These are phyloP conservation scores for Drosophila athabasca DNA, from an alignment of 1,140 invertebrate genomes.

Conservation along the genomic window DNA sequence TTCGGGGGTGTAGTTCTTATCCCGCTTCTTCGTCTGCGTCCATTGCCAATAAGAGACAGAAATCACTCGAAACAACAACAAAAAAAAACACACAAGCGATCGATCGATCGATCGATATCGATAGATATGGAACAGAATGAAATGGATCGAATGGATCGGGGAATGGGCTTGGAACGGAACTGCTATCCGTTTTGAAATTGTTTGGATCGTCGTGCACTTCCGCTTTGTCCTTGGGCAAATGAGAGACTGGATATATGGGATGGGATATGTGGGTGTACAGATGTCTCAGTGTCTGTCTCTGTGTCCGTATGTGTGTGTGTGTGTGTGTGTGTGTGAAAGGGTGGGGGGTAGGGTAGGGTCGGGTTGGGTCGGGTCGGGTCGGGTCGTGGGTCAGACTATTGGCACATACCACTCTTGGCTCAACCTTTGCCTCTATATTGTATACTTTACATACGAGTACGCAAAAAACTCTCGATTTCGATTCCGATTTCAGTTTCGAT, in stretches of 20 bases:
- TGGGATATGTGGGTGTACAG: slow-evolving; percentile 7
- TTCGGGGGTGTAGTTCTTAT: too few relatives aligned
- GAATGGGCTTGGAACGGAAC: too few relatives aligned
- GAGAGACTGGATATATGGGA: background rate
- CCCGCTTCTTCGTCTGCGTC: slow-evolving; percentile 33
- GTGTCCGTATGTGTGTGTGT: background rate
- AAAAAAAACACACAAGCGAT: slow-evolving; percentile 20
- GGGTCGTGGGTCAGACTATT: slow-evolving; percentile 35
- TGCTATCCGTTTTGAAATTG: too few relatives aligned
- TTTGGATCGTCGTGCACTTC: background rate
- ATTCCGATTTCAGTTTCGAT: background rate
- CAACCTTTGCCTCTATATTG: slow-evolving; percentile 22
- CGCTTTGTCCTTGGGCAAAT: slow-evolving; percentile 18
- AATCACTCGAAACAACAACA: background rate
- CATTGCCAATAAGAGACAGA: slow-evolving; percentile 33
- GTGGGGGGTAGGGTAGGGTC: slow-evolving; percentile 2
- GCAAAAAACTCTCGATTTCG: background rate
- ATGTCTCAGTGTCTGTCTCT: background rate
- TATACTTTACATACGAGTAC: slow-evolving; percentile 13
- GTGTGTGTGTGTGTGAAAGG: slow-evolving; percentile 7
- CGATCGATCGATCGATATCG: background rate
- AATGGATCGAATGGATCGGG: too few relatives aligned
- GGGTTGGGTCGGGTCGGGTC: slow-evolving; percentile 1
- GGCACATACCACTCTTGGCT: slow-evolving; percentile 47
- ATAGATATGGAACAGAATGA: background rate